Percentiles rank a stretch among this genome's conserved stretches.
Evolutionary conservation across 2,797 vertebrate species (phyloP).

Genomic region (Melanotaenia nigrans): DNA sequence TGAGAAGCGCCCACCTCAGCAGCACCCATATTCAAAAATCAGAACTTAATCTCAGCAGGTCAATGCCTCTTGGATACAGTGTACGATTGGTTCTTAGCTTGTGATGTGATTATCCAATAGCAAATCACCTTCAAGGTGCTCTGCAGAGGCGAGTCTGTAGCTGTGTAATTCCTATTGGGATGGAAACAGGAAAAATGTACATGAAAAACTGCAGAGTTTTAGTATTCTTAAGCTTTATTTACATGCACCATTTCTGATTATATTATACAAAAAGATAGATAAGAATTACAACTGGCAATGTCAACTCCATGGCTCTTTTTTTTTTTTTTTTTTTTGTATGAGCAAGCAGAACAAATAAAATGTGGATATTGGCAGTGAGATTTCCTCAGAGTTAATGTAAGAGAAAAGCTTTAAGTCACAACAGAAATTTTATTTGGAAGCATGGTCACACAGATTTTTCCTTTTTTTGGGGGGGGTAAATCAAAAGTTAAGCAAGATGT

Average conservation of each 20-base stretch:
- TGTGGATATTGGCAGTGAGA: conserved; percentile 64
- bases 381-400: conserved; percentile 26
- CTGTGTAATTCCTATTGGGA: conserved; percentile 50
- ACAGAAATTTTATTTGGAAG: conserved; percentile 29
- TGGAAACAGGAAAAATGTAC: conserved; percentile 15
- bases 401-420: conserved; percentile 1
- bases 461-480: too few relatives aligned
- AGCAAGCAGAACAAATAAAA: conserved; percentile 62
- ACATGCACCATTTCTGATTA: conserved; percentile 95
- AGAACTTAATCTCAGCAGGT: conserved; percentile 34
- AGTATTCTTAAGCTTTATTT: conserved; percentile 97
- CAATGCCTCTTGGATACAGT: conserved; percentile 79
- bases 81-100: conserved; percentile 71
- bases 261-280: conserved; percentile 92
- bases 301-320: conserved; percentile 80
- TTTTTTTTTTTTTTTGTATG: conserved; percentile 60
- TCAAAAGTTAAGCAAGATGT: not conserved
- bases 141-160: conserved; percentile 56
- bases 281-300: conserved; percentile 90
- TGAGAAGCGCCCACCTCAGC: conserved; percentile 5
- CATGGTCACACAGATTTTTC: conserved; percentile 18
- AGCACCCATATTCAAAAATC: conserved; percentile 15
- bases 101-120: conserved; percentile 68
- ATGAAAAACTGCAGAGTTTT: conserved; percentile 56
- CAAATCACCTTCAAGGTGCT: conserved; percentile 50